Percentiles rank a stretch among this genome's conserved stretches.
Conservation (phyloP, 2,797 vertebrate species). For the Chlorospingus flavigularis region DNA sequence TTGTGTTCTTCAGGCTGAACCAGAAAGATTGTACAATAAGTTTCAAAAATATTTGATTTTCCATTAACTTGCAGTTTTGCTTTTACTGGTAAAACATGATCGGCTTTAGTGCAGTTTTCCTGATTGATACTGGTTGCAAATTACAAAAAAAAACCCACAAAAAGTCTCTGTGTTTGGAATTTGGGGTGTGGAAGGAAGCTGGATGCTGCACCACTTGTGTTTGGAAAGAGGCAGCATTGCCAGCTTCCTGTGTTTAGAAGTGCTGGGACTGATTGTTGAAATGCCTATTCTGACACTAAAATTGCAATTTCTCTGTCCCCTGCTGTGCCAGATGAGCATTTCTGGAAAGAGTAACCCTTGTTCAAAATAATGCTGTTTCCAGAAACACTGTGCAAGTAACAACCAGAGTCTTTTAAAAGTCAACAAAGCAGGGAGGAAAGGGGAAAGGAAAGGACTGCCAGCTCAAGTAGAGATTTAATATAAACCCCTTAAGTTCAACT, state of each 20-base stretch:
- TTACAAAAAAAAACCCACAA: not conserved
- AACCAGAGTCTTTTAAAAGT: constrained; percentile 63
- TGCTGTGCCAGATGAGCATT: not conserved
- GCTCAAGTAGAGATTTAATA: constrained; percentile 22
- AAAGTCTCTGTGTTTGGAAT: constrained; percentile 10
- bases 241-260: constrained; percentile 7
- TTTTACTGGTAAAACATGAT: constrained; percentile 16
- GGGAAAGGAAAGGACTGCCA: constrained; percentile 32
- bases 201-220: not conserved
- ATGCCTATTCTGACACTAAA: constrained; percentile 1
- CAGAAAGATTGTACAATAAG: constrained; percentile 15
- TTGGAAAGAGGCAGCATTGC: not conserved
- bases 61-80: constrained; percentile 27
- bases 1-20: constrained; percentile 50
- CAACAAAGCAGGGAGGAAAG: constrained; percentile 43
- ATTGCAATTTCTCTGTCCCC: not conserved
- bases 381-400: constrained; percentile 54
- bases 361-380: constrained; percentile 26
- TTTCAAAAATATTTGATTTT: constrained; percentile 37
- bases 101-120: constrained; percentile 1
- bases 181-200: constrained; percentile 33
- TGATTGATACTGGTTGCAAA: not conserved
- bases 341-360: constrained; percentile 25
- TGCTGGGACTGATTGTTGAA: not conserved
- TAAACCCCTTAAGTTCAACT: constrained; percentile 41